Evolutionary conservation across 2,888 invertebrate genomes (phyloP), one percentile per base, ranked within the genome.

Genomic region (Achlya flavicornis): DNA sequence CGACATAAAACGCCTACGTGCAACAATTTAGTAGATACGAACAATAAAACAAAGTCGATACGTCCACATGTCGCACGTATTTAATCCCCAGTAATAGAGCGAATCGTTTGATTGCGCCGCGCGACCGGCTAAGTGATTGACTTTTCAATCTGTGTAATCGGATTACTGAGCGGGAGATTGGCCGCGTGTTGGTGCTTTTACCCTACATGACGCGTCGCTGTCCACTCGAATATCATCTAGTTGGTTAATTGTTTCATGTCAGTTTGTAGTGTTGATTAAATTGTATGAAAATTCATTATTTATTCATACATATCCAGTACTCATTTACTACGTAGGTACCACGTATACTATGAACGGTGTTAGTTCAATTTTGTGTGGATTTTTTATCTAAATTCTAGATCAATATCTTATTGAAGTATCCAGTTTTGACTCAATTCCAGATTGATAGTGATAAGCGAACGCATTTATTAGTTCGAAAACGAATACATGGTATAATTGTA

Each of bases 91-190:
- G 80, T 82, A 80, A 85, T 83, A 87, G 87, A 84, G 80, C 82
- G 81, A 76, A 81, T 70, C 89, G 87, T 90, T 89, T 90, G 90
- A 91, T 84, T 84, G 83, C 84, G 83, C 86, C 89, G 88, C 82
- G 68, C 71, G 61, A 67, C 71, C 75, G 72, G 77, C 86, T 88
- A 91, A 91, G 89, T 92, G 92, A 93, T 92, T 92, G 93, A 93
- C 92, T 92, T 92, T 92, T 92, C 92, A 92, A 92, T 93, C 91
- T 90, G 82, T 83, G 80, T 92, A 93, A 93, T 92, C 87, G 84
- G 86, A 84, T 83, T 86, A 86, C 72, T 65, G 35, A 75, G 76
- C 75, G 68, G 72, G 66, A 70, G 71, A 73, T 76, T 73, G 75
- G 83, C 77, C 79, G 76, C 73, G 69, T 75, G 81, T 76, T 76